Base-by-base conservation (phyloP, 2,113 vertebrate genomes). In the Zosterops lateralis region DNA sequence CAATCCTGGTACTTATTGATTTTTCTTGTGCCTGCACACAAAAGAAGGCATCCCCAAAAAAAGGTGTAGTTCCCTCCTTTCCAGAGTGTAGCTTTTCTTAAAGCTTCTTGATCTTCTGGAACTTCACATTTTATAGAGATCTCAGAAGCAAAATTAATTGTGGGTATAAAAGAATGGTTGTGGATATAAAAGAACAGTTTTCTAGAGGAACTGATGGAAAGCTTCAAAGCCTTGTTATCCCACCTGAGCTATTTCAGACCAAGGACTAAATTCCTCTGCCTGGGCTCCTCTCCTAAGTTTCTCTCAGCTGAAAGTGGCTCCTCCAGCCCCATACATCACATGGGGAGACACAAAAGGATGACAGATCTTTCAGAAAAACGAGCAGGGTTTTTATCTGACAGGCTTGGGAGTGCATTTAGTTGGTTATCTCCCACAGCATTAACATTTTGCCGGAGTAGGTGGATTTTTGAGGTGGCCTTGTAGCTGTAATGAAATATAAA, bases 381-480 rank as follows among this genome's bases (percentile, higher is more conserved):
- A 89, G 19, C 26, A 29, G 19, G 21, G 22, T 10, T 91, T 93
- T 94, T 90, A 58, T 85, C 72, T 85, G 77, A 11, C 40, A 25
- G 62, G 58, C 29, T 61, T 64, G 25, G 70, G 54, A 87, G 21
- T 72, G 32, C 29, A 21, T 88, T 85, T 91, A 58, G 44, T 85
- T 93, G 74, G 74, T 95, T 88, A 65, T 67, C 82, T 86, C 89
- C 54, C 48, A 64, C 10, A 8, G 56, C 78, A 77, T 95, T 90
- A 62, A 51, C 79, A 83, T 92, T 94, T 77, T 90, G 89, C 94
- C 80, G 61, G 60, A 83, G 90, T 71, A 67, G 56, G 75, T 86
- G 72, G 65, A 84, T 90, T 90, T 89, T 90, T 51, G 72, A 75
- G 48, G 48, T 94, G 94, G 51, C 91, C 87, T 96, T 74, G 87